Evolutionary conservation across 2,888 invertebrate species (phyloP).

Genomic region (Cyaniris semiargus): DNA sequence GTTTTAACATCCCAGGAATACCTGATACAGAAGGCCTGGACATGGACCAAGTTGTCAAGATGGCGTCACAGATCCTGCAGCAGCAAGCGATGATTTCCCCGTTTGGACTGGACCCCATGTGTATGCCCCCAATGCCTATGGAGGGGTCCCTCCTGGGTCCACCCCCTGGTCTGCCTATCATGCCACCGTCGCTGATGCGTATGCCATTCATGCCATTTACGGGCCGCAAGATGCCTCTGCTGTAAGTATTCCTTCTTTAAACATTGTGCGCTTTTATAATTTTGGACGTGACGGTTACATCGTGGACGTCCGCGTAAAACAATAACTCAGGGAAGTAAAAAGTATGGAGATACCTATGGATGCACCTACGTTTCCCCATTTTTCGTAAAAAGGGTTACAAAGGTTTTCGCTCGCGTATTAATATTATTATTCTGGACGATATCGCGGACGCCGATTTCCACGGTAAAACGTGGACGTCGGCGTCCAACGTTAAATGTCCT

Average conservation of each 20-base stretch:
- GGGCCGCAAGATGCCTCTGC: background rate
- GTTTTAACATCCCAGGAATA: background rate
- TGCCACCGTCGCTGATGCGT: background rate
- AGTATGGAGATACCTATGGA: too few species aligned
- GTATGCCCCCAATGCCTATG: background rate
- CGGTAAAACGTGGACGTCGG: too few species aligned
- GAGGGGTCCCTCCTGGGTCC: background rate
- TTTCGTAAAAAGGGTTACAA: background rate
- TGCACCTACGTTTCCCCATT: background rate
- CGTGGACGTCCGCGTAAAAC: too few species aligned
- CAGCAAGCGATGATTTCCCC: constrained; percentile 3
- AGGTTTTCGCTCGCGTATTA: too few species aligned
- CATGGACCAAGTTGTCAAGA: constrained; percentile 12
- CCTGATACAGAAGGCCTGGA: background rate
- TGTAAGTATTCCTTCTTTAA: background rate
- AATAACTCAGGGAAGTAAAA: too few species aligned
- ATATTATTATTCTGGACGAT: too few species aligned
- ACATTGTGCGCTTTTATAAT: too few species aligned
- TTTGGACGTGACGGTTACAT: too few species aligned
- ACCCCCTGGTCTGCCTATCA: background rate
- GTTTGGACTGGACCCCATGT: background rate
- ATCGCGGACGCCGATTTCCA: too few species aligned
- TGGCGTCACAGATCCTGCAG: constrained; percentile 22
- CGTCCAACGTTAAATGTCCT: too few species aligned
- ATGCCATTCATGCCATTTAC: constrained; percentile 2